These are phyloP conservation scores for Cheilinus undulatus DNA, from an alignment of 2,113 vertebrate species.

Conservation along the genomic window DNA sequence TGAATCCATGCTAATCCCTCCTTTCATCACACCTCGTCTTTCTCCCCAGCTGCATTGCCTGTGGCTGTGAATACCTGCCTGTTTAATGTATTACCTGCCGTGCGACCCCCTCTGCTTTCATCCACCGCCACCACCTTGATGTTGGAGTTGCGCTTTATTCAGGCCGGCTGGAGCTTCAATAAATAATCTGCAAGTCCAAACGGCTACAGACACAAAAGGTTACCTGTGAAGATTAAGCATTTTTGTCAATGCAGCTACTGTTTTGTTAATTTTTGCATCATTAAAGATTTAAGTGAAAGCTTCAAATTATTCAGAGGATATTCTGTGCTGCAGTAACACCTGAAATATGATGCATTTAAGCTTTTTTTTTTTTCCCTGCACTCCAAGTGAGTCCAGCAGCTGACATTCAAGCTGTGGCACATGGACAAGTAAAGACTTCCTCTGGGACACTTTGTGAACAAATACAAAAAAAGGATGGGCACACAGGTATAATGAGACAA, in stretches of 20 bases:
- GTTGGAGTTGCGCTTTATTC: constrained; percentile 61
- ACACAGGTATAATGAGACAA: constrained; percentile 54
- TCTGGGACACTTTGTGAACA: constrained; percentile 48
- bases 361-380: too few relatives aligned
- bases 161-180: constrained; percentile 57
- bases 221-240: constrained; percentile 47
- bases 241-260: constrained; percentile 28
- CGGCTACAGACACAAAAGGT: constrained; percentile 56
- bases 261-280: constrained; percentile 50
- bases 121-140: constrained; percentile 66
- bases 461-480: constrained; percentile 42
- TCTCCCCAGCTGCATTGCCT: constrained; percentile 37
- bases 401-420: constrained; percentile 42
- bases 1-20: constrained; percentile 69
- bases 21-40: constrained; percentile 57
- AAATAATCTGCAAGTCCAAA: constrained; percentile 48
- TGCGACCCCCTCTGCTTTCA: constrained; percentile 61
- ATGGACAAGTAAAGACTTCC: constrained; percentile 24
- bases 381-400: too few relatives aligned
- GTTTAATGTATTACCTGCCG: constrained; percentile 65
- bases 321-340: not conserved
- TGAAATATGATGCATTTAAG: not conserved
- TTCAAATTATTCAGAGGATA: not conserved
- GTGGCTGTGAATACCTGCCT: constrained; percentile 59
- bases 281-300: not conserved